phyloP scores from a whole-genome alignment of 2,888 invertebrate genomes.

The Heteropelma amictum region DNA sequence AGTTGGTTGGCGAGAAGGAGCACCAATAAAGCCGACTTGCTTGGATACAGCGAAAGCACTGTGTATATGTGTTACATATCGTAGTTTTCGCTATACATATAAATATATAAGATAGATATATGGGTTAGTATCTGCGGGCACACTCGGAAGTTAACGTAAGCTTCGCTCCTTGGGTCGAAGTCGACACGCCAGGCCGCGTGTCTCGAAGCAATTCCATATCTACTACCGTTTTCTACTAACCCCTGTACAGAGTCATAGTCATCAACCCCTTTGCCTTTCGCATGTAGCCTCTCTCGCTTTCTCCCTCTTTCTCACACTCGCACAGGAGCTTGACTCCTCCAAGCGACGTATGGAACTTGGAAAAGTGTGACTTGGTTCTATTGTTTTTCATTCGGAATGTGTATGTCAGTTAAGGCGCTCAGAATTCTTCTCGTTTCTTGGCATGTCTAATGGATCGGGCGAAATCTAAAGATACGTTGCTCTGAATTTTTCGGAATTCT shows the following conservation, averaged over 20 bases:
- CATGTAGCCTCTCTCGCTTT: conserved; percentile 3
- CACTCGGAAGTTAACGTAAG: conserved; percentile 70
- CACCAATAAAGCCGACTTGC: conserved; percentile 68
- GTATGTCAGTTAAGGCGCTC: too few species aligned
- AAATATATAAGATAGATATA: neutral
- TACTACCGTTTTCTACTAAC: conserved; percentile 57
- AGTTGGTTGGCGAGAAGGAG: conserved; percentile 54
- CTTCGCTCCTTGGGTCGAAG: conserved; percentile 61
- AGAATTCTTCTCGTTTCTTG: too few species aligned
- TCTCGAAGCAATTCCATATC: conserved; percentile 72
- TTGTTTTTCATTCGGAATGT: too few species aligned
- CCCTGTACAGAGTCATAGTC: neutral
- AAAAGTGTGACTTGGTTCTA: too few species aligned
- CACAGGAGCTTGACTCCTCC: too few species aligned
- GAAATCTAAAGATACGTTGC: too few species aligned
- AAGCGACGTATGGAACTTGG: too few species aligned
- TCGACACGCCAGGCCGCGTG: conserved; percentile 73
- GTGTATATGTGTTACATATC: conserved; percentile 23
- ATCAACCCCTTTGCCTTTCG: neutral
- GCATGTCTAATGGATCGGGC: too few species aligned
- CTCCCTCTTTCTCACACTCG: neutral
- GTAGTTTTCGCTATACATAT: neutral
- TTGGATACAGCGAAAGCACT: conserved; percentile 46
- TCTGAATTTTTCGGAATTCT: too few species aligned
- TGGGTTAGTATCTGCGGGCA: conserved; percentile 38